Evolutionary conservation across 2,797 vertebrate genomes (phyloP).

Genomic region (Danio albolineatus): DNA sequence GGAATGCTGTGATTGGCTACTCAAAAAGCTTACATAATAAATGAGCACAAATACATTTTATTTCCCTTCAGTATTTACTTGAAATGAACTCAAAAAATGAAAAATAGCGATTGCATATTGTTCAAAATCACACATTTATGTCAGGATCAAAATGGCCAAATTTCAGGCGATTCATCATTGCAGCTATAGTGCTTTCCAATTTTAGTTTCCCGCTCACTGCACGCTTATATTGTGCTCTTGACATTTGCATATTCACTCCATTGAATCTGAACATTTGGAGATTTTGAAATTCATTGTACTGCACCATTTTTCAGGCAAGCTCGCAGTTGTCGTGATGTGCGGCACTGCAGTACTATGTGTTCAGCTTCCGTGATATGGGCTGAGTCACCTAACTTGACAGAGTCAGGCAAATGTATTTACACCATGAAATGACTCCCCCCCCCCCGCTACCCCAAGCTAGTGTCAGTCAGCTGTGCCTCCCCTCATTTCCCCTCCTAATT

Average conservation of each 20-base stretch:
- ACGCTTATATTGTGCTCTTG: not conserved
- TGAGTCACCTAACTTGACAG: slow-evolving; percentile 77
- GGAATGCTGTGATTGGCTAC: not conserved
- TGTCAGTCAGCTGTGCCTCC: slow-evolving; percentile 20
- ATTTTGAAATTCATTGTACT: slow-evolving; percentile 17
- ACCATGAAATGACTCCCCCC: slow-evolving; percentile 50
- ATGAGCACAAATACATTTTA: no score
- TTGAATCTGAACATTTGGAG: not conserved
- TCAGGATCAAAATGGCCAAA: not conserved
- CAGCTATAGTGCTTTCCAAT: not conserved
- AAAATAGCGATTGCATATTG: not conserved
- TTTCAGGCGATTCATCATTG: not conserved
- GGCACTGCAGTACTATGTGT: slow-evolving; percentile 80
- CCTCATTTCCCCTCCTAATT: slow-evolving; percentile 30
- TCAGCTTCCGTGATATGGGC: slow-evolving; percentile 67
- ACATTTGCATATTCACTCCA: not conserved
- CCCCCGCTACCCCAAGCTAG: slow-evolving; percentile 28
- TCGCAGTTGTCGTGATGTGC: slow-evolving; percentile 71
- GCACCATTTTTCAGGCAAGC: slow-evolving; percentile 33
- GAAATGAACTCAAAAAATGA: not conserved
- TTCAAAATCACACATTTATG: not conserved
- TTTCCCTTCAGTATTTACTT: not conserved
- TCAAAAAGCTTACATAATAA: not conserved
- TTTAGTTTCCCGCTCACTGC: not conserved
- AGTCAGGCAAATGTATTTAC: slow-evolving; percentile 55